These are phyloP conservation scores for Pollachius pollachius DNA, from an alignment of 2,113 vertebrate genomes.

Conservation along the genomic window DNA sequence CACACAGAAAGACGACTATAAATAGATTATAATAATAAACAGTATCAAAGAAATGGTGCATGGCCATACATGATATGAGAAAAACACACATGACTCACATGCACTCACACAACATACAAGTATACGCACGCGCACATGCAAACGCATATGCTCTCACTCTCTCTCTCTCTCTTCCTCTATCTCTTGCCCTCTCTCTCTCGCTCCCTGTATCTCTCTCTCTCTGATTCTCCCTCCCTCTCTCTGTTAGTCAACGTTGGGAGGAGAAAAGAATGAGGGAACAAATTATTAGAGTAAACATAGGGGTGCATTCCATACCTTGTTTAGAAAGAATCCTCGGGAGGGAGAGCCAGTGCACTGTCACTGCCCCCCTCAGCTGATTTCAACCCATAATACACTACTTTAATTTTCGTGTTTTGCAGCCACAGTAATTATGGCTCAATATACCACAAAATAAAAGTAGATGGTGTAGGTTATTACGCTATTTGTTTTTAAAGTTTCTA, in stretches of 20 bases:
- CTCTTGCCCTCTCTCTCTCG: slow-evolving; percentile 19
- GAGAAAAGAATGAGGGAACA: slow-evolving; percentile 68
- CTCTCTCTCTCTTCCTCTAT: slow-evolving; percentile 18
- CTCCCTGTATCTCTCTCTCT: slow-evolving; percentile 16
- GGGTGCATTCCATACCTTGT: slow-evolving; percentile 81
- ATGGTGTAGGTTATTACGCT: too few relatives aligned
- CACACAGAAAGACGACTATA: too few relatives aligned
- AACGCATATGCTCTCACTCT: neutral
- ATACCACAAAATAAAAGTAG: too few relatives aligned
- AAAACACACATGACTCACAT: neutral
- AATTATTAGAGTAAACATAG: slow-evolving; percentile 68
- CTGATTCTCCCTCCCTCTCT: slow-evolving; percentile 39
- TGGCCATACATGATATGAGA: too few relatives aligned
- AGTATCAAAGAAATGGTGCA: neutral
- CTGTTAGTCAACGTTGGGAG: slow-evolving; percentile 65
- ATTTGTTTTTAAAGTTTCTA: too few relatives aligned
- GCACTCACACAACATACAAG: slow-evolving; percentile 13
- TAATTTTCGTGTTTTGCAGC: slow-evolving; percentile 44
- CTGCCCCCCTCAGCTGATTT: neutral
- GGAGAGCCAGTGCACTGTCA: slow-evolving; percentile 28
- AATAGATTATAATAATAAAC: too few relatives aligned
- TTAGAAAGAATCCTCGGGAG: slow-evolving; percentile 72
- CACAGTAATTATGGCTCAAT: too few relatives aligned
- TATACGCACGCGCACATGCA: slow-evolving; percentile 17
- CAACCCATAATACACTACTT: neutral